phyloP scores from a whole-genome alignment of 53 echinoderm and acorn worm genomes.

The Antedon mediterranea region DNA sequence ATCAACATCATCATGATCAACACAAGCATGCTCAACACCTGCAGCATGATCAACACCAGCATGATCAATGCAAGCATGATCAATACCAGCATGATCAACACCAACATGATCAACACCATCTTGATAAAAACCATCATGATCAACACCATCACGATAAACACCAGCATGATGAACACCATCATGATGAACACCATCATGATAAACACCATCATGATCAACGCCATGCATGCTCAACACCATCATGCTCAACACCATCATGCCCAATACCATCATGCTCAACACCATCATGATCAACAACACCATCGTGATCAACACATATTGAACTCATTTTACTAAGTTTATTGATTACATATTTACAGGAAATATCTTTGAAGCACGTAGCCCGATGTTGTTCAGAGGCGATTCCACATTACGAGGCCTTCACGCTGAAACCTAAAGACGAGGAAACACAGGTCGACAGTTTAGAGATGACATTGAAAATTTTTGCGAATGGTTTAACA shows the following conservation, averaged over 20 bases:
- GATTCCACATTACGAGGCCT: constrained; percentile 17
- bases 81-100: too few relatives aligned
- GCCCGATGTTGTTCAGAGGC: constrained; percentile 19
- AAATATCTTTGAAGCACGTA: background rate
- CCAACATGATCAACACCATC: too few relatives aligned
- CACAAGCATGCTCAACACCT: too few relatives aligned
- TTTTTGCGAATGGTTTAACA: background rate
- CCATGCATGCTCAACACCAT: background rate
- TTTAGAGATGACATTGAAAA: background rate
- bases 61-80: too few relatives aligned
- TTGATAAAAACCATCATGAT: too few relatives aligned
- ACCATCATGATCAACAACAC: too few relatives aligned
- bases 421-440: constrained; percentile 8
- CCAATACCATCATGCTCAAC: background rate
- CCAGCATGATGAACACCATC: too few relatives aligned
- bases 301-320: background rate
- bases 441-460: background rate
- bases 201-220: background rate
- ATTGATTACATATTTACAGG: too few relatives aligned
- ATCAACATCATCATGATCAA: too few relatives aligned
- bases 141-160: too few relatives aligned
- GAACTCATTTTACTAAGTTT: background rate
- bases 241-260: background rate
- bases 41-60: too few relatives aligned
- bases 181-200: too few relatives aligned